Conservation (phyloP, 1,140 invertebrate genomes). For the Onthophagus taurus region DNA sequence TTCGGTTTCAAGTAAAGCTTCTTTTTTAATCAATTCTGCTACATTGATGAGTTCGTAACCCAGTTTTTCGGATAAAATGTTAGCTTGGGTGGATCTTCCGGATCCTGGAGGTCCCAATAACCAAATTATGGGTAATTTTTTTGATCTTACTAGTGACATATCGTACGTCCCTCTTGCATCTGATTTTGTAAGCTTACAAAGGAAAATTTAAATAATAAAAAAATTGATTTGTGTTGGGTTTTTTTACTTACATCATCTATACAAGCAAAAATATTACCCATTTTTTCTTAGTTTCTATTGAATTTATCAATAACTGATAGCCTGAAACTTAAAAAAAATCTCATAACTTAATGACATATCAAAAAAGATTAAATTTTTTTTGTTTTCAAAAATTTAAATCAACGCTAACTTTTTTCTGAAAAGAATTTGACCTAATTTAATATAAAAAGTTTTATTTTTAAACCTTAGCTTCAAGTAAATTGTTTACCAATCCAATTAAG, state of each 20-base stretch:
- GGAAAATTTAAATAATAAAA: not conserved
- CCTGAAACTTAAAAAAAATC: too few relatives aligned
- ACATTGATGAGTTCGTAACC: constrained; percentile 40
- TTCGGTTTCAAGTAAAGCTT: constrained; percentile 37
- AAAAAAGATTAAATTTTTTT: too few relatives aligned
- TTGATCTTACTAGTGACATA: constrained; percentile 28
- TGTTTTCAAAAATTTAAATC: too few relatives aligned
- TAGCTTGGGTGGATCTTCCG: constrained; percentile 40
- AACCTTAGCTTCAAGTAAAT: too few relatives aligned
- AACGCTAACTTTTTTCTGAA: too few relatives aligned
- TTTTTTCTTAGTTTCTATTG: too few relatives aligned
- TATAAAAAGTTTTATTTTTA: too few relatives aligned
- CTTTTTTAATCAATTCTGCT: constrained; percentile 36
- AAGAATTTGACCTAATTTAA: too few relatives aligned
- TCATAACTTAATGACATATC: too few relatives aligned
- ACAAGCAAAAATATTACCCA: constrained; percentile 17
- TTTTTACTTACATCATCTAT: constrained; percentile 14
- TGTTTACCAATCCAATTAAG: too few relatives aligned
- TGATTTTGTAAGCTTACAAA: not conserved
- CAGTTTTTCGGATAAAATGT: constrained; percentile 41
- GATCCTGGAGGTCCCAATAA: constrained; percentile 42
- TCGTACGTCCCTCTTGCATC: constrained; percentile 6
- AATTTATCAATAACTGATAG: too few relatives aligned
- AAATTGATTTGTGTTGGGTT: not conserved
- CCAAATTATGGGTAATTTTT: constrained; percentile 41